Conservation (phyloP, 1,140 invertebrate species). For the Anastrepha obliqua region DNA sequence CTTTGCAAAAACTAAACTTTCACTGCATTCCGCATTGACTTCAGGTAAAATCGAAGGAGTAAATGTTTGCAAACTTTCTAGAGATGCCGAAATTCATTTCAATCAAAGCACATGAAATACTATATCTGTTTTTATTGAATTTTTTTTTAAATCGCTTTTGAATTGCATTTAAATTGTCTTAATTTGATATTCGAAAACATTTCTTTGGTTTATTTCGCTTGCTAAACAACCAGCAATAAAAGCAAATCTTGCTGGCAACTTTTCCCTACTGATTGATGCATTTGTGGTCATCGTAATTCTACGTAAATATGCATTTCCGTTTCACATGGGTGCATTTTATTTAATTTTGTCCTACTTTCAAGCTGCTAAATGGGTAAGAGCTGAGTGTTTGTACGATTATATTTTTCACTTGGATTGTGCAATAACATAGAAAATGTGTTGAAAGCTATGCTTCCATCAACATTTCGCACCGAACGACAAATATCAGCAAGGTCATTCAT, state of each 20-base stretch:
- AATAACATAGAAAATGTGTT: background rate
- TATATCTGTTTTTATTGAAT: no score
- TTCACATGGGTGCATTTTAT: constrained; percentile 32
- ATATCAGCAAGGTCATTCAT: constrained; percentile 38
- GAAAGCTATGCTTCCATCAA: background rate
- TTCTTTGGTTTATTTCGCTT: no score
- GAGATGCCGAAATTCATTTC: no score
- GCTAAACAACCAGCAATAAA: background rate
- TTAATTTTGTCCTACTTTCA: background rate
- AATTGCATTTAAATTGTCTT: no score
- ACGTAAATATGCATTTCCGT: constrained; percentile 12
- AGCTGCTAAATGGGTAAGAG: no score
- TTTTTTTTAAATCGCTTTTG: no score
- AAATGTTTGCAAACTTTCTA: no score
- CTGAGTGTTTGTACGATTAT: background rate
- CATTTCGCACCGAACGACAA: background rate
- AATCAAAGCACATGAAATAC: no score
- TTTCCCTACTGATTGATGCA: background rate
- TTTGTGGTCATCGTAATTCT: background rate
- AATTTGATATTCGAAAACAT: no score
- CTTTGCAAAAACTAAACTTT: no score
- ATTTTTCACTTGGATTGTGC: background rate
- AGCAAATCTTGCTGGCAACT: background rate
- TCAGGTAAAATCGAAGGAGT: no score
- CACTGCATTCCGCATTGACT: no score